Evolutionary conservation across 2,888 invertebrate species (phyloP), one percentile per base, ranked within the genome.

Genomic region (Heliconius charithonia): DNA sequence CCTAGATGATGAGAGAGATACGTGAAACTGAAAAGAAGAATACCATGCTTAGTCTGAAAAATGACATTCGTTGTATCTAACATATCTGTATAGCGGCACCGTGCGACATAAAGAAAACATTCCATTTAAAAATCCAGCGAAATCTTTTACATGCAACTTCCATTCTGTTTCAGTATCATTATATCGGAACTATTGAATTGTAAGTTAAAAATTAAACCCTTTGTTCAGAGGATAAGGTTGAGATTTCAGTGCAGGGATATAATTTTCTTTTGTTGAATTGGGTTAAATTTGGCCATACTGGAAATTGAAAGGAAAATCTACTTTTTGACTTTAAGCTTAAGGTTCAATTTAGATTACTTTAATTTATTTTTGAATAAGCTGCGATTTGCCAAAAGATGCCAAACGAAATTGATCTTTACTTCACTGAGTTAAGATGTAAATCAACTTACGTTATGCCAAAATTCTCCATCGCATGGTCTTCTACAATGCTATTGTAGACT

Each of bases 401-500:
- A 59, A 63, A 12, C 9, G 1, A 84, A 84, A 84, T 69, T 82
- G 7, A 74, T 75, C 78, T 82, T 82, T 87, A 81, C 6, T 0
- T 0, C 0, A 6, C 4, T 59, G 7, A 0, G 0, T 82, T 87
- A 90, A 83, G 82, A 83, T 85, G 80, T 51, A 84, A 85, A 84
- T 86, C 22, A 51, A 88, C 91, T 92, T 87, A 91, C 91, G 81
- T 84, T 80, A 80, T 77, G 13, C 69, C 81, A 59, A 83, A 78
- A 83, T 86, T 83, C 82, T 85, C 85, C 82, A 79, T 79, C 65
- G 75, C 83, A 76, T 83, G 83, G 84, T 83, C 84, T 85, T 86
- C 87, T 85, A 87, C 86, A 86, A 85, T 84, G 84, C 85, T 87
- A 86, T 85, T 86, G 85, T 85, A 84, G 86, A 89, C 89, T 86